Evolutionary conservation across 2,888 invertebrate genomes (phyloP), one percentile per base, ranked within the genome.

Genomic region (Lathronympha strigana): DNA sequence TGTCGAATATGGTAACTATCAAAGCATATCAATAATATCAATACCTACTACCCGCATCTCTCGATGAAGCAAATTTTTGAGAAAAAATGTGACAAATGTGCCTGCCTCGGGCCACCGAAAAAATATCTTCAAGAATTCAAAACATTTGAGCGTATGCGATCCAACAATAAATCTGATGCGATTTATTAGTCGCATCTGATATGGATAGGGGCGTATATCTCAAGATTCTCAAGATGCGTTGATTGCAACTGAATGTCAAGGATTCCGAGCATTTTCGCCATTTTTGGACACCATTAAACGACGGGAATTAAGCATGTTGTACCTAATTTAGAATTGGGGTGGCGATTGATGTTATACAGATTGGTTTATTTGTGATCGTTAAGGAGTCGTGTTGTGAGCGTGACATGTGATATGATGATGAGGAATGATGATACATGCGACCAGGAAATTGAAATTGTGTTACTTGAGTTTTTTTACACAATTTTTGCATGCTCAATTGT

Each of bases 121-220:
- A 31, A 31, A 25, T 17, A 64, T 57, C 19, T 28, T 17, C 19
- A 43, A 58, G 38, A 64, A 64, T 49, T n/a, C 43, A 28, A 33
- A 23, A 53, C 45, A 60, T 60, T 60, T 54, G 21, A 4, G 17
- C 45, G 45, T 64, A 36, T 47, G 40, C 19, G 19, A 13, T 36
- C 15, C 45, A 54, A 54, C 61, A 38, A 66, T 66, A 66, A 61
- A 66, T 66, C 66, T 60, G 53, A 11, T 19, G 49, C 60, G 49
- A 66, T 66, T 66, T 66, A 66, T 66, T 38, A 66, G 47, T 28
- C 38, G 28, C 61, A 66, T 66, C 60, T 49, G 66, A 54, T 61
- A 66, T 47, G 61, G 60, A 66, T 66, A 66, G 60, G 63, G 66
- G 66, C 66, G 66, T 60, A 60, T 60, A 51, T 51, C n/a, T n/a